Percentiles rank a stretch among this genome's conserved stretches.
phyloP scores from a whole-genome alignment of 2,113 vertebrate genomes.

The Promerops cafer region DNA sequence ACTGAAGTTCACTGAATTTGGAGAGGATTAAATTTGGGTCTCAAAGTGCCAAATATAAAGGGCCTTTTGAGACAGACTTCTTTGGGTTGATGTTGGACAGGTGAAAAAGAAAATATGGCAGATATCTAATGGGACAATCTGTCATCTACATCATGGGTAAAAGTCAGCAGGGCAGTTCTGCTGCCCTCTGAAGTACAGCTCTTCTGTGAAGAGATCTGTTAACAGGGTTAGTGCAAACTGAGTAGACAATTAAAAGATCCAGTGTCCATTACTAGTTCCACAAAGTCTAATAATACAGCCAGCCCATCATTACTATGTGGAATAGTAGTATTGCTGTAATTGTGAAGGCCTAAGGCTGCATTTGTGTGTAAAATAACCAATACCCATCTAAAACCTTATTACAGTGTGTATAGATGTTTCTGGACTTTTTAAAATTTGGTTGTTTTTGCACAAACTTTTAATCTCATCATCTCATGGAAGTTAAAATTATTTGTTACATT shows the following conservation, averaged over 20 bases:
- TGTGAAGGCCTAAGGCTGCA: neutral
- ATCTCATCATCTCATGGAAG: neutral
- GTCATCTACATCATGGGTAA: rapidly evolving
- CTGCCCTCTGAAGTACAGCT: neutral
- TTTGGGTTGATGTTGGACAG: neutral
- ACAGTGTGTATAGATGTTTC: neutral
- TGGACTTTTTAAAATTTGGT: neutral
- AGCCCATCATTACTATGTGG: neutral
- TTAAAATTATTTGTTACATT: neutral
- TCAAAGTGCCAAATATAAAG: neutral
- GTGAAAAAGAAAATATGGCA: neutral
- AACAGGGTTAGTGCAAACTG: neutral
- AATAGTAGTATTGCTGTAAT: neutral
- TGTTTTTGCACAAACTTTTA: neutral
- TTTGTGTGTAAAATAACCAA: neutral
- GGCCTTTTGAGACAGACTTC: neutral
- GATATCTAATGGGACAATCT: neutral
- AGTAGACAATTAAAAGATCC: neutral
- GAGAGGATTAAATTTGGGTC: neutral
- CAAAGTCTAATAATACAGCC: neutral
- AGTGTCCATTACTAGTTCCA: neutral
- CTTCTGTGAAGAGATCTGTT: neutral
- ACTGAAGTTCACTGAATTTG: neutral
- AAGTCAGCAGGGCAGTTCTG: neutral
- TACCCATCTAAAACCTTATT: neutral